A percentile compares a stretch with the other conserved stretches of the same genome.
Evolutionary conservation across 2,797 vertebrate genomes (phyloP).

Genomic region (Eptatretus atami): DNA sequence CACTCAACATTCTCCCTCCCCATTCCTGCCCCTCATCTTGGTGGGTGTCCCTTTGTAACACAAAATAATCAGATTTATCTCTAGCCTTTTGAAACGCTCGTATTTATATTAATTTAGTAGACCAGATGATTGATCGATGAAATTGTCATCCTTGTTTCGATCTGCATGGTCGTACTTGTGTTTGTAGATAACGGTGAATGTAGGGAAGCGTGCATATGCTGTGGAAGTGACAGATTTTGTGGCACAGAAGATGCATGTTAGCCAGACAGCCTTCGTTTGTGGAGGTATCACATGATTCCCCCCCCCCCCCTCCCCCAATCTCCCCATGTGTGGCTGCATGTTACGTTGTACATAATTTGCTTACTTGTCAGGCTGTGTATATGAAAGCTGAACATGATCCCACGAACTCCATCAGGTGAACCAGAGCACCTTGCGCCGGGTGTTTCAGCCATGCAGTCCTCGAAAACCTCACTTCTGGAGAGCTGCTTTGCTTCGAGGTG

Average conservation of each 20-base stretch:
- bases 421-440: neutral
- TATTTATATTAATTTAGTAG: no score
- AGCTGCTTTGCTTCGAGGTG: neutral
- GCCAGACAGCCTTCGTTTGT: slow-evolving; percentile 53
- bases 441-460: neutral
- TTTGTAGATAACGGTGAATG: slow-evolving; percentile 61
- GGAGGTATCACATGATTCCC: slow-evolving; percentile 23
- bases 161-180: neutral
- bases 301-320: neutral
- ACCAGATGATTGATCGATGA: no score
- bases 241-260: slow-evolving; percentile 40
- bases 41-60: no score
- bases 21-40: no score
- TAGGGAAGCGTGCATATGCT: slow-evolving; percentile 76
- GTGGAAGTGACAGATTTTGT: slow-evolving; percentile 63
- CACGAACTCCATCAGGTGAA: neutral
- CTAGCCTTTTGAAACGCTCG: no score
- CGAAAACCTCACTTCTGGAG: neutral
- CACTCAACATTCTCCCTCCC: no score
- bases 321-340: no score
- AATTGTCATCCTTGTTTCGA: no score
- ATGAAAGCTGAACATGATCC: no score
- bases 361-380: no score
- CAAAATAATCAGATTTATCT: no score
- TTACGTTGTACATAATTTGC: no score